These are phyloP conservation scores for Teleiodes luculella DNA, from an alignment of 2,888 invertebrate genomes.

Conservation along the genomic window DNA sequence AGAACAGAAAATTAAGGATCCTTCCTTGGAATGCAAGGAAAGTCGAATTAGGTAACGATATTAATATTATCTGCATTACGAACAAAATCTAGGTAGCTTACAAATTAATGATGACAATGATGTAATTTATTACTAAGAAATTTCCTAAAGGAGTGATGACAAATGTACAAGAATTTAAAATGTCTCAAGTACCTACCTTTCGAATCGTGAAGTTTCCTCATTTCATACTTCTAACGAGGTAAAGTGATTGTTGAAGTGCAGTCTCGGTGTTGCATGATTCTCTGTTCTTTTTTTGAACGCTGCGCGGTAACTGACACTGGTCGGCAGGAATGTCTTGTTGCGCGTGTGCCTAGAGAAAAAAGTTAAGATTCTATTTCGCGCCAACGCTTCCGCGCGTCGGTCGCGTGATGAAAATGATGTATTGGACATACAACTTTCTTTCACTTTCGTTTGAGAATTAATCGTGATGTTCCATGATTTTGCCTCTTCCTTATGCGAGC, in stretches of 20 bases:
- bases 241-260: neutral
- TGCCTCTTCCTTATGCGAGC: slow-evolving; percentile 36
- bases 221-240: neutral
- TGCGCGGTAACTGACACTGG: slow-evolving; percentile 61
- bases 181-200: neutral
- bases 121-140: too few relatives aligned
- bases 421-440: slow-evolving; percentile 66
- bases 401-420: slow-evolving; percentile 77
- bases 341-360: slow-evolving; percentile 57
- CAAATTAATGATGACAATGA: too few relatives aligned
- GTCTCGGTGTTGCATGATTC: slow-evolving; percentile 22
- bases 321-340: slow-evolving; percentile 60
- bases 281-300: slow-evolving; percentile 20
- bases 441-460: slow-evolving; percentile 69
- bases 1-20: too few relatives aligned
- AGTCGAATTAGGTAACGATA: too few relatives aligned
- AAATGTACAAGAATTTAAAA: too few relatives aligned
- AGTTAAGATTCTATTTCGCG: slow-evolving; percentile 72
- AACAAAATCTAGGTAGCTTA: too few relatives aligned
- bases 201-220: neutral
- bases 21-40: too few relatives aligned
- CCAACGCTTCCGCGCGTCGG: slow-evolving; percentile 68
- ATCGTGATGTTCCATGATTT: slow-evolving; percentile 46
- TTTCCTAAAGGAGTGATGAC: too few relatives aligned
- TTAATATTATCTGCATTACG: too few relatives aligned